Base-by-base conservation (phyloP, 2,888 invertebrate genomes). In the Habrosyne pyritoides region DNA sequence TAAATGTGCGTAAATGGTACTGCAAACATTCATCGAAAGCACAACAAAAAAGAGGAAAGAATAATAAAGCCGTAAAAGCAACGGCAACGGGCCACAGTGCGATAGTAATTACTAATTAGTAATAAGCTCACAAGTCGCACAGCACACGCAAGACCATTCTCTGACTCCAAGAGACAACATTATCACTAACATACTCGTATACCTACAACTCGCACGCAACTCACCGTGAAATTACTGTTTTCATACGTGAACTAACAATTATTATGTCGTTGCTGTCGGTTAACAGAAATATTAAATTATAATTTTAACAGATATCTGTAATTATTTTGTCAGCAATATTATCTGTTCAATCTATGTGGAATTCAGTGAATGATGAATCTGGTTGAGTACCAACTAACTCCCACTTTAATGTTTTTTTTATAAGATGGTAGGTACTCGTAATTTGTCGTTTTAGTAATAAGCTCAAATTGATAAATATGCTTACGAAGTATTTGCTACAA, bases 191-290 rank as follows among this genome's bases (percentile, higher is more conserved):
- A 28, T 30, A 53, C 47, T 21, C 48, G 21, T 33, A 30, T 33
- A 53, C 21, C 26, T 33, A 5, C 6, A 14, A 58, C 56, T 66
- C 62, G 54, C 68, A 67, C 65, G 65, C 61, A 59, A 53, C 52
- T 53, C 55, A 46, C 63, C 59, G 59, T 69, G 53, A 64, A 64
- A 64, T 62, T 55, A 61, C 46, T 52, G 59, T 62, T 60, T 61
- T 61, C 60, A 59, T 60, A 63, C 46, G 30, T 36, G 12, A 30
- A 36, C 21, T 22, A 52, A 46, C 14, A 36, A 55, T 55, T 55
- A 52, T 52, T 33, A 52, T 55, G 47, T 47, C 30, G 21, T 21
- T 30, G 52, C 24, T 47, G 47, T 51, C 52, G 49, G 56, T 57
- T 55, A 42, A 48, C 48, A 54, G 5, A 26, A 22, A 22, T 48